A percentile compares a stretch with the other conserved stretches of the same genome.
These are phyloP conservation scores for Lepidocyrtoides sp. DNA, from an alignment of 2,888 invertebrate species.

Conservation along the genomic window DNA sequence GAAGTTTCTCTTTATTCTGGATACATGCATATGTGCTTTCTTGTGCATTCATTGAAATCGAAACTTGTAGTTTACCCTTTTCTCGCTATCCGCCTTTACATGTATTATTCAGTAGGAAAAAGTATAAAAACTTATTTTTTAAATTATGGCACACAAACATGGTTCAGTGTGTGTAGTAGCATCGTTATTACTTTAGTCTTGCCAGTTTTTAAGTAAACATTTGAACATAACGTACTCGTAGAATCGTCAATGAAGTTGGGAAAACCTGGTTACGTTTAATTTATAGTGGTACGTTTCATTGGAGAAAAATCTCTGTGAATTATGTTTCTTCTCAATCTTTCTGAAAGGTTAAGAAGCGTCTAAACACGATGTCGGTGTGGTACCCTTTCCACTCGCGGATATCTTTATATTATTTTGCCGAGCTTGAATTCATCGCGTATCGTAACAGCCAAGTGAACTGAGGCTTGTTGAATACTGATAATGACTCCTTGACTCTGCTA, in stretches of 20 bases:
- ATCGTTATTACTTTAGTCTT: neutral
- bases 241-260: neutral
- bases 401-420: too few relatives aligned
- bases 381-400: neutral
- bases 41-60: neutral
- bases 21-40: neutral
- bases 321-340: constrained; percentile 46
- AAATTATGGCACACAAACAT: neutral
- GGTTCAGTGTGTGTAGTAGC: neutral
- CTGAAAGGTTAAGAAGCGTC: neutral
- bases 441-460: too few relatives aligned
- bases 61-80: neutral
- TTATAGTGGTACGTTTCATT: neutral
- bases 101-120: constrained; percentile 1
- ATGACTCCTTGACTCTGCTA: too few relatives aligned
- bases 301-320: constrained; percentile 9
- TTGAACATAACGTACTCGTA: neutral
- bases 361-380: neutral
- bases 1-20: neutral
- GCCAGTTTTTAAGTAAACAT: neutral
- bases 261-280: neutral
- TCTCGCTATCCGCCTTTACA: neutral
- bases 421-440: too few relatives aligned
- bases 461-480: too few relatives aligned
- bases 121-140: neutral